These are phyloP conservation scores for Fulmarus glacialis DNA, from an alignment of 2,113 vertebrate species.

Conservation along the genomic window DNA sequence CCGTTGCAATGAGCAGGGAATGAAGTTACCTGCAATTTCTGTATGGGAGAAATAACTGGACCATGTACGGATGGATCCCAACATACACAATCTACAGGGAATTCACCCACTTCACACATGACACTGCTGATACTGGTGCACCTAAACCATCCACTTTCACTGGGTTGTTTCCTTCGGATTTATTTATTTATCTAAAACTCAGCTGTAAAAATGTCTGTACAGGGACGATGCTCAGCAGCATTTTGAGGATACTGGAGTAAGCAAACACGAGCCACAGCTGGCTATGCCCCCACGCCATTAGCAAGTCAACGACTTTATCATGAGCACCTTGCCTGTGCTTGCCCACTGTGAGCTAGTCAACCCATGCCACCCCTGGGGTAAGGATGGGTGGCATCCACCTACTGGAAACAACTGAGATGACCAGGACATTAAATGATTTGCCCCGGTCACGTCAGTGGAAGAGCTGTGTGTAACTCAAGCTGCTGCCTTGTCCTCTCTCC, in stretches of 20 bases:
- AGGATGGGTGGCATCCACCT: background rate
- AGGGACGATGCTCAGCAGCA: background rate
- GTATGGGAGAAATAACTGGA: background rate
- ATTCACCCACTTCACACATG: background rate
- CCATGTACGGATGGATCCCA: fast-evolving
- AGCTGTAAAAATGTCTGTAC: background rate
- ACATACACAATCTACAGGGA: fast-evolving
- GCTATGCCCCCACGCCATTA: fast-evolving
- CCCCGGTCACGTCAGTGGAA: background rate
- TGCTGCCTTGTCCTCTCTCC: background rate
- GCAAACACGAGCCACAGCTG: background rate
- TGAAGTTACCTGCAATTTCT: background rate
- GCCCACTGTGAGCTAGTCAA: fast-evolving
- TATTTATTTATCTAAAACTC: background rate
- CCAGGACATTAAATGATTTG: too few relatives aligned
- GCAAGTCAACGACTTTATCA: background rate
- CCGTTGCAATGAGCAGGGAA: fast-evolving
- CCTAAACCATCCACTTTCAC: background rate
- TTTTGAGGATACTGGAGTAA: background rate
- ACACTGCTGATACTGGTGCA: background rate
- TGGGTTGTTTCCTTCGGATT: background rate
- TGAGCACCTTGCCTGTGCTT: background rate
- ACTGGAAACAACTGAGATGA: background rate
- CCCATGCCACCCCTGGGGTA: background rate
- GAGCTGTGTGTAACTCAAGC: background rate